phyloP scores from a whole-genome alignment of 2,113 vertebrate species.

The Aramus guarauna region DNA sequence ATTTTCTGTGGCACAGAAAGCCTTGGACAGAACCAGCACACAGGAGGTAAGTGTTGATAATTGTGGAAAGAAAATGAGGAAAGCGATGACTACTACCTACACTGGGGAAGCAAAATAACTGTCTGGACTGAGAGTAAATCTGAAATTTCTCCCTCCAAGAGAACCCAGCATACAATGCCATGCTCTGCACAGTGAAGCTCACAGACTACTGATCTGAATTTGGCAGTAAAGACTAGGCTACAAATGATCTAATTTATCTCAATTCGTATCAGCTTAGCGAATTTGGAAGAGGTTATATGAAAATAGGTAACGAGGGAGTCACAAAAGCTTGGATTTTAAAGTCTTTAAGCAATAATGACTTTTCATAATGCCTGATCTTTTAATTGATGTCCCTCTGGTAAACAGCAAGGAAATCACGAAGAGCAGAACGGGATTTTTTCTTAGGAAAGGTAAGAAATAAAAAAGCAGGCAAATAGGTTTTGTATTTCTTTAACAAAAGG shows the following conservation, averaged over 20 bases:
- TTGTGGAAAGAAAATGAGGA: not conserved
- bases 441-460: conserved; percentile 49
- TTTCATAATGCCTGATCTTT: conserved; percentile 64
- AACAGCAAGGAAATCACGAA: conserved; percentile 11
- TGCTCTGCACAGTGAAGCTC: conserved; percentile 5
- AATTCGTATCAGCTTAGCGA: conserved; percentile 68
- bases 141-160: conserved; percentile 34
- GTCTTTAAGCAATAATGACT: conserved; percentile 75
- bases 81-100: not conserved
- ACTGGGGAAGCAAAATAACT: conserved; percentile 28
- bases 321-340: conserved; percentile 67
- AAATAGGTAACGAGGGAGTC: conserved; percentile 73
- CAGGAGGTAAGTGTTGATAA: not conserved
- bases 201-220: conserved; percentile 61
- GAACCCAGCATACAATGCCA: conserved; percentile 8
- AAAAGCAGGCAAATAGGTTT: conserved; percentile 8
- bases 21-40: not conserved
- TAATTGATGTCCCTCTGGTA: conserved; percentile 52
- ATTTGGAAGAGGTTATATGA: conserved; percentile 69
- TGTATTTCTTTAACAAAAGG: conserved; percentile 47
- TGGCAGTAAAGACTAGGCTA: conserved; percentile 66
- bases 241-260: conserved; percentile 77
- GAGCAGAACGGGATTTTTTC: not conserved
- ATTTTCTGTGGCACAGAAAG: not conserved
- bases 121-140: not conserved